Base-by-base conservation (phyloP, 1,140 invertebrate genomes). In the Gryllus bimaculatus region DNA sequence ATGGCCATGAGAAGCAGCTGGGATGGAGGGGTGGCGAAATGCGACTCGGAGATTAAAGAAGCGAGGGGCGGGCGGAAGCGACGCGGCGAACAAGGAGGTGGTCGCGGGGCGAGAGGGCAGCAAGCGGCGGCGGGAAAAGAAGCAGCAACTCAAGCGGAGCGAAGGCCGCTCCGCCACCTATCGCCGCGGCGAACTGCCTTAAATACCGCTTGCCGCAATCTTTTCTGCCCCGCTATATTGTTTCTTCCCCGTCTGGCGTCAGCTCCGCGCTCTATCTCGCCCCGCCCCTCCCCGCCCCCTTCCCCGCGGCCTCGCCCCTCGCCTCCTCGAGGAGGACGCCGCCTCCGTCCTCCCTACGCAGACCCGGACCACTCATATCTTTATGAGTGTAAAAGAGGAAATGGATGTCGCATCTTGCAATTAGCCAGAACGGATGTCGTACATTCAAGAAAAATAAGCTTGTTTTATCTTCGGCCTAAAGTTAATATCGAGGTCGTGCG, bases 381-480 rank as follows among this genome's bases (percentile, higher is more conserved):
- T 82, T 82, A 82, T 79, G 82, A 82, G 81, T 81, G 81, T 81
- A n/a, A 82, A 82, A 82, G 82, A 82, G 79, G 80, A 80, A 82
- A 82, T 82, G 80, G 80, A 82, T 84, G 83, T 80, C 83, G 80
- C 83, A n/a, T 84, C 83, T 83, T 81, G 82, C 81, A 84, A 83
- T 83, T 84, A 84, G 83, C n/a, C 82, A 81, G 81, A 83, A 82
- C 83, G 83, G 83, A 84, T 84, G 83, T 84, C 83, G 83, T 84
- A 83, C 83, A 83, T 84, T 84, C 82, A 78, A 83, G 83, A 84
- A 84, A 84, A 84, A n/a, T n/a, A 83, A 84, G 83, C 83, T 83
- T 83, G 83, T 84, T 84, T 84, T 84, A 84, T 84, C 83, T 84
- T 80, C 74, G n/a, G 73, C 82, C 82, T 83, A 83, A 84, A 84